Conservation (phyloP, 2,797 vertebrate genomes). For the Poecilia picta region DNA sequence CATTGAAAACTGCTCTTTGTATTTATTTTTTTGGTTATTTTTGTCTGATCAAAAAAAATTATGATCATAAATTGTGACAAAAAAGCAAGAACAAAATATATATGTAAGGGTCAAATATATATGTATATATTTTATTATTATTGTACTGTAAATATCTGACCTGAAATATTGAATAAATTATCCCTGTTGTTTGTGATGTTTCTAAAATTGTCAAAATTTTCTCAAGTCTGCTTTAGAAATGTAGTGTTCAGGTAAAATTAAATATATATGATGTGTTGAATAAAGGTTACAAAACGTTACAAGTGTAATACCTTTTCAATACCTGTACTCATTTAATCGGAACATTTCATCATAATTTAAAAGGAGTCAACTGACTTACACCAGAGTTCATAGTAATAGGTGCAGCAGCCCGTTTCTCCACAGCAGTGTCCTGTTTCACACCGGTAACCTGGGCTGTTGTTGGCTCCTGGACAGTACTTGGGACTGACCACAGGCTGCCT, state of each 20-base stretch:
- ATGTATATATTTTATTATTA: background rate
- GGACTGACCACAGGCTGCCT: conserved; percentile 70
- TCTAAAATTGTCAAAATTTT: background rate
- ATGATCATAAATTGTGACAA: background rate
- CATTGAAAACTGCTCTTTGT: background rate
- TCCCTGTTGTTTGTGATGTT: background rate
- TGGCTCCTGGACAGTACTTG: conserved; percentile 88
- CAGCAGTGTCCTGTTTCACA: conserved; percentile 96
- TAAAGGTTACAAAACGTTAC: background rate
- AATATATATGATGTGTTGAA: background rate
- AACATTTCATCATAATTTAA: background rate
- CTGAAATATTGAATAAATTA: background rate
- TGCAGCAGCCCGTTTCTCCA: conserved; percentile 93
- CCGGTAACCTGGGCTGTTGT: conserved; percentile 88
- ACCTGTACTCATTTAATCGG: background rate
- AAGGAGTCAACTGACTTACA: conserved; percentile 82
- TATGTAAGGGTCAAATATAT: background rate
- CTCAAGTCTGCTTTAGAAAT: background rate
- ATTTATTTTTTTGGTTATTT: background rate
- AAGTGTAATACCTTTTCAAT: background rate
- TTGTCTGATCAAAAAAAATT: background rate
- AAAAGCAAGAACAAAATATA: background rate
- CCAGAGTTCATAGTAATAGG: conserved; percentile 96
- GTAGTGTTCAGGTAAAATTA: background rate
- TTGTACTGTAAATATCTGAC: background rate